A percentile compares a stretch with the other conserved stretches of the same genome.
phyloP scores from a whole-genome alignment of 64 coral and sea anemone genomes.

The Actinia equina region DNA sequence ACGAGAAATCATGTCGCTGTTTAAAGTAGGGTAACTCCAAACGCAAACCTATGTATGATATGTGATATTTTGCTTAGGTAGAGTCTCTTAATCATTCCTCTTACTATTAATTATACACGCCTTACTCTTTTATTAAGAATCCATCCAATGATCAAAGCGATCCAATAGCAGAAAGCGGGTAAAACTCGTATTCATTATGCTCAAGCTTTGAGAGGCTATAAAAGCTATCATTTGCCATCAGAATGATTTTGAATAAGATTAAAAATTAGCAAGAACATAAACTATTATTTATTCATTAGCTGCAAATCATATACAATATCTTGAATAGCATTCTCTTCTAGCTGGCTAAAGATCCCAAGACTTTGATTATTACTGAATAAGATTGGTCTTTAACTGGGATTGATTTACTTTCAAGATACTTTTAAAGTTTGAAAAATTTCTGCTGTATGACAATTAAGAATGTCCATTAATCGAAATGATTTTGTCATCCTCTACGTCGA shows the following conservation, averaged over 20 bases:
- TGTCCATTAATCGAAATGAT: background rate
- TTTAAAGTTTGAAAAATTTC: background rate
- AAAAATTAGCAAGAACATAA: background rate
- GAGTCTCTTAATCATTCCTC: background rate
- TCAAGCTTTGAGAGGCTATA: background rate
- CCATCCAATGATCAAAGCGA: background rate
- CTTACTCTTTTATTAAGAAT: background rate
- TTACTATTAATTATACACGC: background rate
- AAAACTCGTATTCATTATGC: background rate
- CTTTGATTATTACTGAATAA: background rate
- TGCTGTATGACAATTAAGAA: conserved; percentile 2
- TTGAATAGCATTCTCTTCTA: background rate
- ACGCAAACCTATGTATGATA: background rate
- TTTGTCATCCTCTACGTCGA: background rate
- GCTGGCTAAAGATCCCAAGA: background rate
- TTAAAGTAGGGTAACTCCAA: background rate
- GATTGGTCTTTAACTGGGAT: background rate
- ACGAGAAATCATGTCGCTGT: background rate
- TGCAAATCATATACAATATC: background rate
- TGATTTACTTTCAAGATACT: background rate
- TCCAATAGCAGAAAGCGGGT: background rate
- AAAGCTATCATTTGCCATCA: background rate
- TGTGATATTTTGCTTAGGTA: background rate
- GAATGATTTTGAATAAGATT: conserved; percentile 4
- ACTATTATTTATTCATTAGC: background rate